Conservation (phyloP, 2,888 invertebrate species). For the Chymomyza procnemis region DNA sequence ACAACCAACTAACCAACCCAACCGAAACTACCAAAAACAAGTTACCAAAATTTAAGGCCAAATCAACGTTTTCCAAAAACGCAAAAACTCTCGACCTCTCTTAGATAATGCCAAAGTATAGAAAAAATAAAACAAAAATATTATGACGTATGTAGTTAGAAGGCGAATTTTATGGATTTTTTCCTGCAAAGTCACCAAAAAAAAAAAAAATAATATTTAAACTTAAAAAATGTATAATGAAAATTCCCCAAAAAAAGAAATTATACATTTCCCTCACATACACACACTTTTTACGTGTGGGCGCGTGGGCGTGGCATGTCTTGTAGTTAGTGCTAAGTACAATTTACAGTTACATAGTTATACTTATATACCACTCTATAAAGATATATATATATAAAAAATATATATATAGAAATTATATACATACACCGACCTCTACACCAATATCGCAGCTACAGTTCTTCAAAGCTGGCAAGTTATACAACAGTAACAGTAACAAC, state of each 20-base stretch:
- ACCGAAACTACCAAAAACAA: constrained; percentile 55
- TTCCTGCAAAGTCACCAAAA: constrained; percentile 33
- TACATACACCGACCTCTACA: constrained; percentile 45
- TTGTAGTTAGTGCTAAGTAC: constrained; percentile 55
- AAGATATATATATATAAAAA: constrained; percentile 11
- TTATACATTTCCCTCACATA: constrained; percentile 25
- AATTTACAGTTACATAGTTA: constrained; percentile 48
- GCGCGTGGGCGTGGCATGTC: constrained; percentile 28
- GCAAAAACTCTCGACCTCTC: constrained; percentile 59
- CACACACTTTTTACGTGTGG: constrained; percentile 45
- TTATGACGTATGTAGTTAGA: constrained; percentile 45
- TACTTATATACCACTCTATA: constrained; percentile 30
- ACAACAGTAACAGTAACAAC: not conserved
- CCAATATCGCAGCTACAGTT: constrained; percentile 51
- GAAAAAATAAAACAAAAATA: constrained; percentile 17
- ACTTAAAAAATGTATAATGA: not conserved
- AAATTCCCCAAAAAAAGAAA: not conserved
- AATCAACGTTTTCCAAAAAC: constrained; percentile 68
- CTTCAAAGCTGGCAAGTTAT: constrained; percentile 24
- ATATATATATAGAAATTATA: constrained; percentile 28
- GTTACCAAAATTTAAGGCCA: constrained; percentile 53
- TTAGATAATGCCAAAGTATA: constrained; percentile 49
- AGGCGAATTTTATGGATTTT: constrained; percentile 55
- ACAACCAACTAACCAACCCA: constrained; percentile 44
- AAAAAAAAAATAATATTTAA: not conserved